Evolutionary conservation across 2,888 invertebrate genomes (phyloP).

Genomic region (Ennomos fuscantarius): DNA sequence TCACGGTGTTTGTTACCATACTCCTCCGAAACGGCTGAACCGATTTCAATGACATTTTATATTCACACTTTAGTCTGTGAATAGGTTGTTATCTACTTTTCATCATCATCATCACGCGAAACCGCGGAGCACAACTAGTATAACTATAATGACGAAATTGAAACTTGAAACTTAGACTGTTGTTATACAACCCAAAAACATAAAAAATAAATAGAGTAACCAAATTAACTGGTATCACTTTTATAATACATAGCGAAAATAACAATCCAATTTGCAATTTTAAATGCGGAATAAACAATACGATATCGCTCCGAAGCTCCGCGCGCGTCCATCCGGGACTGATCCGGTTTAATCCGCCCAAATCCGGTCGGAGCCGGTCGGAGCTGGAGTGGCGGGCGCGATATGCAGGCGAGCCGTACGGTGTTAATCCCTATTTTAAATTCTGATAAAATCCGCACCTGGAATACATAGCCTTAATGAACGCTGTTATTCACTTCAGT

Average conservation of each 20-base stretch:
- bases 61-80: too few relatives aligned
- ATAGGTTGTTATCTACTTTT: too few relatives aligned
- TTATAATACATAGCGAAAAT: conserved; percentile 47
- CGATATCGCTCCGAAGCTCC: conserved; percentile 74
- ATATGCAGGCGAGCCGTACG: conserved; percentile 70
- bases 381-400: conserved; percentile 61
- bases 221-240: conserved; percentile 23
- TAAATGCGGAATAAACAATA: conserved; percentile 77
- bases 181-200: neutral
- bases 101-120: too few relatives aligned
- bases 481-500: conserved; percentile 27
- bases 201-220: conserved; percentile 5
- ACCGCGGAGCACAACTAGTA: too few relatives aligned
- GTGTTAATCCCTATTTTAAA: conserved; percentile 83
- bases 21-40: too few relatives aligned
- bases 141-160: too few relatives aligned
- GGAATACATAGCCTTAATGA: conserved; percentile 54
- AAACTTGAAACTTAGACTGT: neutral
- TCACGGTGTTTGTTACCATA: too few relatives aligned
- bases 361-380: conserved; percentile 58
- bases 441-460: conserved; percentile 78
- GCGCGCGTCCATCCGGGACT: conserved; percentile 53
- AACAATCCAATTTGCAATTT: conserved; percentile 68
- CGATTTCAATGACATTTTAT: too few relatives aligned
- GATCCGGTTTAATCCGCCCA: conserved; percentile 68